Evolutionary conservation across 2,113 vertebrate genomes (phyloP), one percentile per base, ranked within the genome.

Genomic region (Xiphophorus couchianus): DNA sequence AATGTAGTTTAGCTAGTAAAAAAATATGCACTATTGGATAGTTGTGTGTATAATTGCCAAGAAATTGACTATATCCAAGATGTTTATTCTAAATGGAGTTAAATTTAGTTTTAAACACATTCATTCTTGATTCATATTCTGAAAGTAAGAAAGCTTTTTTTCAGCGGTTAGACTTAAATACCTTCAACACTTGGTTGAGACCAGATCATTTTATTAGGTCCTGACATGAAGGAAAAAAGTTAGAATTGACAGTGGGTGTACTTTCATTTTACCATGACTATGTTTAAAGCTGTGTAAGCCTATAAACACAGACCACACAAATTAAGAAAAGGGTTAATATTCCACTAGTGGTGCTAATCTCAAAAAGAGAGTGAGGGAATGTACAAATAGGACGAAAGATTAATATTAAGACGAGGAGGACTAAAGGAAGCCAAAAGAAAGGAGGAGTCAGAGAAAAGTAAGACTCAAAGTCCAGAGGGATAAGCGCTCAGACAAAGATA

Each of bases 341-440:
- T 93, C 89, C 88, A 89, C 89, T 91, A 93, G 86, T 90, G 80
- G 66, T 70, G 73, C 71, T 94, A 94, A 94, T 93, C 92, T 92
- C 87, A 88, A 76, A 83, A 75, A 58, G 44, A 78, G 61, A 67
- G 65, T 11, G 37, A 33, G 19, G 15, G 13, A 29, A 65, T 71
- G 42, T 30, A 68, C 39, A 77, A 76, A 54, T 33, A 37, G 77
- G 61, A 51, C 80, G 37, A 62, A 60, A 88, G 71, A 73, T 82
- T 84, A 73, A 76, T 48, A 72, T 71, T 63, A 77, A 83, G 63
- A 88, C 70, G 66, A 66, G 71, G 33, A 65, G 11, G 60, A 4
- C 0, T 42, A 17, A 72, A 15, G 25, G 13, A 44, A 64, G 68
- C 19, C 74, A 66, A 30, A 30, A 58, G 54, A 81, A 76, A 69